A percentile compares a stretch with the other conserved stretches of the same genome.
These are phyloP conservation scores for Cynocephalus volans DNA, from an alignment of 2,113 vertebrate genomes.

Conservation along the genomic window DNA sequence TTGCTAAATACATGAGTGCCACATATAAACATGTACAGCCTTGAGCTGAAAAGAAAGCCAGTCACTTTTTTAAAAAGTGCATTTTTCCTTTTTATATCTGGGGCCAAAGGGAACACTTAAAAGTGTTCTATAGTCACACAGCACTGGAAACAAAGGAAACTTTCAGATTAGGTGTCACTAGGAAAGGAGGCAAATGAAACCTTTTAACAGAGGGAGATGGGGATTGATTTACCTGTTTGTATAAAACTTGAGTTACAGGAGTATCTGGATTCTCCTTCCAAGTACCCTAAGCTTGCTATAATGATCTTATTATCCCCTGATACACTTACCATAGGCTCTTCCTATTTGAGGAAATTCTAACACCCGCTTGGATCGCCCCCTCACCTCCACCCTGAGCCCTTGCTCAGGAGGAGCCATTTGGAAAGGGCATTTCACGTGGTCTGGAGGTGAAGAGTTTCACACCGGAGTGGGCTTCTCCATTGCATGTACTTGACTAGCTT, in stretches of 20 bases:
- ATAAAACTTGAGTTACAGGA: slow-evolving; percentile 69
- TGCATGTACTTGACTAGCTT: not conserved
- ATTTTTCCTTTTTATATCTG: slow-evolving; percentile 52
- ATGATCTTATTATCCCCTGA: not conserved
- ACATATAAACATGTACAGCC: not conserved
- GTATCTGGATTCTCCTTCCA: not conserved
- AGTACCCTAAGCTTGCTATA: not conserved
- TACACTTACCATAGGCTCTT: not conserved
- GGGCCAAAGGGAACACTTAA: not conserved
- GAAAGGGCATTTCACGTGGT: not conserved
- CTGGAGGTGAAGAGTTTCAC: slow-evolving; percentile 21
- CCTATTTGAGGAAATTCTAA: not conserved
- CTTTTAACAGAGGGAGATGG: slow-evolving; percentile 23
- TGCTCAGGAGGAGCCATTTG: not conserved
- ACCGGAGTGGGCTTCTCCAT: not conserved
- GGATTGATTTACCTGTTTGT: slow-evolving; percentile 73
- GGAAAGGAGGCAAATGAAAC: slow-evolving; percentile 47
- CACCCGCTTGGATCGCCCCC: not conserved
- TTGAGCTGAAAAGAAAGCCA: not conserved
- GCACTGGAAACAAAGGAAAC: slow-evolving; percentile 55
- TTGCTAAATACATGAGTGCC: not conserved
- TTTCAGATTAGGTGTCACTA: slow-evolving; percentile 68
- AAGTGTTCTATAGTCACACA: slow-evolving; percentile 15
- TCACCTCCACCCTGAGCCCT: not conserved
- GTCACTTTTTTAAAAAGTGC: not conserved